These are phyloP conservation scores for Orthosia gothica DNA, from an alignment of 2,888 invertebrate genomes.

Conservation along the genomic window DNA sequence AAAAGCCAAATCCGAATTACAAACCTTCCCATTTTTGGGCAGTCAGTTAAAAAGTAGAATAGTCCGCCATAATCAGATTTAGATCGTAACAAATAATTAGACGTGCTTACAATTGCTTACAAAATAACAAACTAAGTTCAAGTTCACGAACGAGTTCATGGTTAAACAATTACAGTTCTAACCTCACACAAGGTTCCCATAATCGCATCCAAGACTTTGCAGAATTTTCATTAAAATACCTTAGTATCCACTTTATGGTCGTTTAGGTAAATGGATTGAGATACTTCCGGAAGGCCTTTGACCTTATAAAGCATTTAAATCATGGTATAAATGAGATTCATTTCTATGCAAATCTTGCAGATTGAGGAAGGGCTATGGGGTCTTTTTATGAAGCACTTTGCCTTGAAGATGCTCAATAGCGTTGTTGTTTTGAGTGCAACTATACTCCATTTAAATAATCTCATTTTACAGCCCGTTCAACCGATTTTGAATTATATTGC, in stretches of 20 bases:
- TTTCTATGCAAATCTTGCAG: slow-evolving; percentile 44
- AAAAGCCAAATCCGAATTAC: too few relatives aligned
- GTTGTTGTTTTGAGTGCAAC: not conserved
- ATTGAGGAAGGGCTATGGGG: slow-evolving; percentile 9
- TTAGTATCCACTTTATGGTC: not conserved
- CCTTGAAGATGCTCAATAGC: slow-evolving; percentile 21
- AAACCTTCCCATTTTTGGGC: too few relatives aligned
- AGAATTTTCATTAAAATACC: slow-evolving; percentile 35
- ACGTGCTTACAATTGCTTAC: slow-evolving; percentile 20
- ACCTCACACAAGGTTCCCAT: slow-evolving; percentile 1
- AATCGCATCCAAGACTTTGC: not conserved
- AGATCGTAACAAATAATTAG: slow-evolving; percentile 1
- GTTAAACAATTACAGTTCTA: slow-evolving; percentile 16
- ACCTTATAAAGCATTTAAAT: slow-evolving; percentile 32
- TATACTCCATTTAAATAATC: too few relatives aligned
- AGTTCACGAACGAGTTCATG: slow-evolving; percentile 32
- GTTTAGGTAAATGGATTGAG: slow-evolving; percentile 11
- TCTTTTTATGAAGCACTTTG: not conserved
- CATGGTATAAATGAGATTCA: slow-evolving; percentile 20
- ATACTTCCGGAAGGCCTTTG: slow-evolving; percentile 26
- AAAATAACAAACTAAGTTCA: slow-evolving; percentile 32
- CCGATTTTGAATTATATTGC: too few relatives aligned
- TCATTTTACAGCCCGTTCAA: too few relatives aligned
- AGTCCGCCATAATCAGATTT: not conserved
- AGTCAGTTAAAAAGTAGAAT: too few relatives aligned